Conservation (phyloP, 2,888 invertebrate genomes). For the Andrena camellia region DNA sequence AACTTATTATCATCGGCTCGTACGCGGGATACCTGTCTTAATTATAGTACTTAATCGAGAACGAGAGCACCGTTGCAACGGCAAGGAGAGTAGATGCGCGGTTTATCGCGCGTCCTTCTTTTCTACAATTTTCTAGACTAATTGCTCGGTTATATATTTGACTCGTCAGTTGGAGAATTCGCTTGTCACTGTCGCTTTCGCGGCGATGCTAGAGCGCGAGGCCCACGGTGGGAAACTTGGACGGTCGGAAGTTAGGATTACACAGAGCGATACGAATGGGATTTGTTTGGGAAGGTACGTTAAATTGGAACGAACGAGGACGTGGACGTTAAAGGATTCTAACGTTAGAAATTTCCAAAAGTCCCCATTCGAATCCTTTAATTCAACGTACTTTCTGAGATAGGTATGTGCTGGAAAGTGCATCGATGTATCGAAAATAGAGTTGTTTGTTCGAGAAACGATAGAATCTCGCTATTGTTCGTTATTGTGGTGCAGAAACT, state of each 20-base stretch:
- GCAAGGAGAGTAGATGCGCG: background rate
- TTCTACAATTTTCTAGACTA: background rate
- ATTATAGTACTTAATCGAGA: conserved; percentile 35
- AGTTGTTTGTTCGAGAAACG: background rate
- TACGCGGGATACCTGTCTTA: conserved; percentile 1
- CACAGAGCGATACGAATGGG: too few species aligned
- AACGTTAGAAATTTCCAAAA: background rate
- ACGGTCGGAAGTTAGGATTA: too few species aligned
- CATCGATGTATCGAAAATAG: background rate
- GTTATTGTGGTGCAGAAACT: background rate
- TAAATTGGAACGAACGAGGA: too few species aligned
- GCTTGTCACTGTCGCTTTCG: background rate
- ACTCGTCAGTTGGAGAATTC: background rate
- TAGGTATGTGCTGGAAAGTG: background rate
- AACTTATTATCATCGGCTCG: conserved; percentile 18
- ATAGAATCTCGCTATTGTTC: background rate
- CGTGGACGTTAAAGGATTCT: background rate
- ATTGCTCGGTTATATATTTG: background rate
- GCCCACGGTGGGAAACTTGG: too few species aligned
- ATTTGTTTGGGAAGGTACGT: too few species aligned
- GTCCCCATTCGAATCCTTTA: background rate
- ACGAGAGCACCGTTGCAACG: background rate
- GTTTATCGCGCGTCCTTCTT: conserved; percentile 15
- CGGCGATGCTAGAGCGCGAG: too few species aligned
- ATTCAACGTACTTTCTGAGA: background rate